Evolutionary conservation across 2,797 vertebrate genomes (phyloP), one percentile per base, ranked within the genome.

Genomic region (Mionectes olivaceus): DNA sequence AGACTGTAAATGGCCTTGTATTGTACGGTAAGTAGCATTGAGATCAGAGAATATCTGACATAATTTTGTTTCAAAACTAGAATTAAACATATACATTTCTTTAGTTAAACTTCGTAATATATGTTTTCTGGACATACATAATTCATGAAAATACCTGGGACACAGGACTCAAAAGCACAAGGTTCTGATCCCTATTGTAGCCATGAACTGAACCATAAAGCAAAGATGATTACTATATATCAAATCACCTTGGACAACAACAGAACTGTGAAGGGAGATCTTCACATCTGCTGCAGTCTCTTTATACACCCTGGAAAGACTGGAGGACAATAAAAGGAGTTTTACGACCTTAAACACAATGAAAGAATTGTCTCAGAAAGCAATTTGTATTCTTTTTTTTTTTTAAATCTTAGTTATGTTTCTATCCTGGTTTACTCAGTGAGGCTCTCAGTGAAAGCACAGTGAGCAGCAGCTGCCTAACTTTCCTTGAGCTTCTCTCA

Each of bases 21-120:
- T 99, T 64, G 98, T 97, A 98, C 99, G 99, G 97, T 99, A 99
- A 47, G 99, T 99, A 87, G 99, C 98, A 90, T 99, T 99, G 96
- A 99, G 99, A 98, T 99, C 99, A 77, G 99, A 98, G 96, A 99
- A 99, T 97, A 99, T 98, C 98, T 99, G 99, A 98, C 99, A 98
- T 94, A 99, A 98, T 96, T 99, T 99, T 94, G 98, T 98, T 98
- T 99, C 99, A 98, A 99, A 99, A 98, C 99, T 99, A 98, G 95
- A 98, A 98, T 96, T 93, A 93, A 98, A 97, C 89, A 97, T 92
- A 96, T 64, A 96, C 84, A 95, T 96, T 96, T 94, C 93, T 96
- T 94, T 90, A 83, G 89, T 97, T 96, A 97, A 92, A 95, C 69
- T 93, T 85, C 0, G 1, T 78, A 76, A 79, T n/a, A 78, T n/a